A percentile compares a stretch with the other conserved stretches of the same genome.
Evolutionary conservation across 2,888 invertebrate genomes (phyloP).

Genomic region (Spatulosminthurus flaviceps): DNA sequence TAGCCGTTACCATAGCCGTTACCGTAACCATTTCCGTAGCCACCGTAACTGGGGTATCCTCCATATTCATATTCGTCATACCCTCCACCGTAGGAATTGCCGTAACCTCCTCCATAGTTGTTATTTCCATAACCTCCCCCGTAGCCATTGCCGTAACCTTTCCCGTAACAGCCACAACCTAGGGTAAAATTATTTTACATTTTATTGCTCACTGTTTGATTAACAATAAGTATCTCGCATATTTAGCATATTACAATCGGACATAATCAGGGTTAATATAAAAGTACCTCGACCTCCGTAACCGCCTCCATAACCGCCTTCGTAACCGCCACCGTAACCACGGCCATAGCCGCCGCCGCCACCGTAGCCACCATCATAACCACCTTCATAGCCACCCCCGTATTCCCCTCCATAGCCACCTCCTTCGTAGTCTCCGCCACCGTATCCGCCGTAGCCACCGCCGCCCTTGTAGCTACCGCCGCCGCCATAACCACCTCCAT

Average conservation of each 20-base stretch:
- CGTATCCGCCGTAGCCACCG: background rate
- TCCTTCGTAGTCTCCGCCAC: background rate
- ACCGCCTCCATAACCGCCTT: background rate
- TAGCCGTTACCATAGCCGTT: background rate
- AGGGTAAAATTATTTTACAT: background rate
- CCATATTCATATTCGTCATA: constrained; percentile 16
- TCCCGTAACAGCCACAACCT: background rate
- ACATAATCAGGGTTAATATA: no score
- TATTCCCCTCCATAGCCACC: background rate
- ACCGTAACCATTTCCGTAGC: background rate
- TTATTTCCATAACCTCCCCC: background rate
- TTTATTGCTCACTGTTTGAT: no score
- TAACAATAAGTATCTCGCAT: no score
- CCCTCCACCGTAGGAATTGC: background rate
- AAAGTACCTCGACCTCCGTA: no score
- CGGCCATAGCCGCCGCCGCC: constrained; percentile 15
- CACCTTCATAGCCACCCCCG: background rate
- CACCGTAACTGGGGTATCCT: background rate
- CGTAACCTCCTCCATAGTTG: constrained; percentile 3
- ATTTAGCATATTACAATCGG: no score
- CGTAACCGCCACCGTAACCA: background rate
- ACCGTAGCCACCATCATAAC: background rate
- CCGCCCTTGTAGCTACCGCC: background rate
- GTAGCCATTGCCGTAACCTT: background rate
- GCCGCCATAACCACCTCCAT: constrained; percentile 22